phyloP scores from a whole-genome alignment of 2,797 vertebrate species.

The Halcyon smyrnensis region DNA sequence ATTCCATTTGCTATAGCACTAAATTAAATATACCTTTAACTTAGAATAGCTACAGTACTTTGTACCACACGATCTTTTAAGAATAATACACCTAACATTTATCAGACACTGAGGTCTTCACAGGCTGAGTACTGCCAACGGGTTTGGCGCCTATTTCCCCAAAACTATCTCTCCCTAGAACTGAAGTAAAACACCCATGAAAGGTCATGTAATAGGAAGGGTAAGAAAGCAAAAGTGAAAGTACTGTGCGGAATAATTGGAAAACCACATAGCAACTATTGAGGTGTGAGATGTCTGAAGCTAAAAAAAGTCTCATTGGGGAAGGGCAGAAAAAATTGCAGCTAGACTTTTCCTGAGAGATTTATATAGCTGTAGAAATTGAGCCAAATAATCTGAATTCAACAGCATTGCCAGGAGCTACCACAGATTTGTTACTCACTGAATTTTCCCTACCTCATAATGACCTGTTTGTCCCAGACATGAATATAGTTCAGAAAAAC shows the following conservation, averaged over 20 bases:
- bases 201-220: background rate
- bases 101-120: background rate
- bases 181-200: background rate
- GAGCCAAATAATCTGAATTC: slow-evolving; percentile 5
- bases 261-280: background rate
- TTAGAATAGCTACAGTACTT: background rate
- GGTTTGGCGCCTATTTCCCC: background rate
- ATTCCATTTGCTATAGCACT: background rate
- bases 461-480: background rate
- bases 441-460: background rate
- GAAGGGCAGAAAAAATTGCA: background rate
- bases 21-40: background rate
- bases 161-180: background rate
- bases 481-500: background rate
- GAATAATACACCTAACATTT: background rate
- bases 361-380: background rate
- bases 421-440: background rate
- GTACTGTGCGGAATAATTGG: background rate
- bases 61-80: background rate
- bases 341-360: background rate
- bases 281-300: background rate
- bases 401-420: background rate
- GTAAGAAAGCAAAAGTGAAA: background rate
- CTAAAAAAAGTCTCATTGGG: background rate
- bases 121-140: background rate